Base-by-base conservation (phyloP, 2,888 invertebrate genomes). In the Antitype chi region DNA sequence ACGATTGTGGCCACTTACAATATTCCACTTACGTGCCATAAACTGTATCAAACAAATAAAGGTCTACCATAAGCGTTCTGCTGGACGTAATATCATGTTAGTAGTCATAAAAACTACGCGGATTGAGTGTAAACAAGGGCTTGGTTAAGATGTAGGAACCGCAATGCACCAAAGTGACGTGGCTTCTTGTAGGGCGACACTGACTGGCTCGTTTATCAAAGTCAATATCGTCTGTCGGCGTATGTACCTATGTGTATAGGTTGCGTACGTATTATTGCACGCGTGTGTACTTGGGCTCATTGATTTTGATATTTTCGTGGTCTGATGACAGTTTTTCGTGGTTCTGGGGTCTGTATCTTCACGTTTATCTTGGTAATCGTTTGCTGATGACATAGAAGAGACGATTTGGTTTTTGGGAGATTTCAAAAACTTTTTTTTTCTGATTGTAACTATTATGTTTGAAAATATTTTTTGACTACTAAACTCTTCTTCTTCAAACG, bases 101-200 rank as follows among this genome's bases (percentile, higher is more conserved):
- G 93, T 94, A 94, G 93, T 94, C 94, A 93, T 96, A 96, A 95
- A 95, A 95, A 94, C 92, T 94, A 94, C 92, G 92, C 91, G 94
- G 91, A 93, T 93, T 90, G 92, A 92, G 93, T 95, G 94, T 94
- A 95, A 95, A 95, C 94, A 95, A 93, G 95, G 95, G 94, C 90
- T 91, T 91, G 93, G 93, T 90, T 91, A 87, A 93, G 94, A 94
- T 93, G 91, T 93, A 89, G 90, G 91, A 91, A 92, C 95, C 95
- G 96, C 96, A 96, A 94, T 96, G 96, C 96, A 96, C 96, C 96
- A 96, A 95, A 95, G 93, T 96, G 96, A 96, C 95, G 95, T 93
- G 92, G 95, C 95, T 95, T 89, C 95, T 95, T 93, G 91, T 92
- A 93, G 94, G 94, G 94, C 94, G 95, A 96, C 96, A 95, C 92